Conservation (phyloP, 2,888 invertebrate genomes). For the Biston stratarius region DNA sequence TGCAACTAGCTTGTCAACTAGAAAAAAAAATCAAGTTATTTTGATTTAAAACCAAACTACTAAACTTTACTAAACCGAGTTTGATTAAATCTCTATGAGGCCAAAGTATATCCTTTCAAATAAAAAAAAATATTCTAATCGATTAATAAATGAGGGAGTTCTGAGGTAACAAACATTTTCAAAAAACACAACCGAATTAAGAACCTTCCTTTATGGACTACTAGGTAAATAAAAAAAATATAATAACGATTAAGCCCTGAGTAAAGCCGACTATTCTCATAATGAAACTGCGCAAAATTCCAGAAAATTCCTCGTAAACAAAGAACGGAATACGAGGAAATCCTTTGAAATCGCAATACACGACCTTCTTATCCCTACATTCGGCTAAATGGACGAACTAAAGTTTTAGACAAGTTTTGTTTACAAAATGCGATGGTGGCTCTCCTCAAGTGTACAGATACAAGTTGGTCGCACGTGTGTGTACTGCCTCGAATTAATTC, state of each 20-base stretch:
- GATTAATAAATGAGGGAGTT: too few relatives aligned
- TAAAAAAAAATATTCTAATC: too few relatives aligned
- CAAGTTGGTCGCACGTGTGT: neutral
- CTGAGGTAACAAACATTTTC: too few relatives aligned
- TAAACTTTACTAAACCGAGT: too few relatives aligned
- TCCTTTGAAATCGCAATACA: conserved; percentile 21
- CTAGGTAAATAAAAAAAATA: too few relatives aligned
- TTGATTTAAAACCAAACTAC: too few relatives aligned
- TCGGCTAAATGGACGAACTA: neutral
- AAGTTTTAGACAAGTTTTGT: neutral
- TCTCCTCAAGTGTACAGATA: neutral
- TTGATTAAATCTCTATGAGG: too few relatives aligned
- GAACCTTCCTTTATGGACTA: too few relatives aligned
- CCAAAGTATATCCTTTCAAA: too few relatives aligned
- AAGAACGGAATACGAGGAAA: conserved; percentile 19
- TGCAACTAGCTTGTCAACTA: too few relatives aligned
- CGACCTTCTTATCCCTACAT: neutral
- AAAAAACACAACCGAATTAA: too few relatives aligned
- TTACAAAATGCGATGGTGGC: neutral
- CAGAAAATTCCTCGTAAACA: conserved; percentile 19
- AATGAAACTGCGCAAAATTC: conserved; percentile 7
- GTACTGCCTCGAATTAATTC: conserved; percentile 11
- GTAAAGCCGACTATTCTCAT: conserved; percentile 14
- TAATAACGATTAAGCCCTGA: neutral
- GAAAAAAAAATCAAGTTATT: too few relatives aligned